A percentile compares a stretch with the other conserved stretches of the same genome.
These are phyloP conservation scores for Cyanoramphus novaezelandiae DNA, from an alignment of 2,113 vertebrate species.

Conservation along the genomic window DNA sequence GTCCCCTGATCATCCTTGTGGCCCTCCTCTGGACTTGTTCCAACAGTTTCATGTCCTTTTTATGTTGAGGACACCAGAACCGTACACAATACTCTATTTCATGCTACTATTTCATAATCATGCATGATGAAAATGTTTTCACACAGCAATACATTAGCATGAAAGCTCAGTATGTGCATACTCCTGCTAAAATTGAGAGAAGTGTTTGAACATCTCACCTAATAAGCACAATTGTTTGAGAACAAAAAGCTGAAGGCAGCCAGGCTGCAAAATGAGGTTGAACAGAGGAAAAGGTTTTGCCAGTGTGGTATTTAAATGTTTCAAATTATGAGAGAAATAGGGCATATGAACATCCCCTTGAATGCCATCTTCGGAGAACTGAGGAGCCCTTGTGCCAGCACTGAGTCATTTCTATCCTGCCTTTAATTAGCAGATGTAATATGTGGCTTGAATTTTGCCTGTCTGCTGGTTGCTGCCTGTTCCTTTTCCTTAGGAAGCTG, in stretches of 20 bases:
- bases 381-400: not conserved
- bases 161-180: not conserved
- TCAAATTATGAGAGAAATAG: not conserved
- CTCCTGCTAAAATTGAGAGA: not conserved
- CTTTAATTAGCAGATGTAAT: not conserved
- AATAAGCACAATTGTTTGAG: not conserved
- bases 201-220: not conserved
- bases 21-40: no score
- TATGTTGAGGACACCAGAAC: no score
- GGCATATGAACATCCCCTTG: no score
- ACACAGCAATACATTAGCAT: not conserved
- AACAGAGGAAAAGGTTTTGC: not conserved
- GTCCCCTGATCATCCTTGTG: no score
- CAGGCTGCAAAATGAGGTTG: not conserved
- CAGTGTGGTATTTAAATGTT: not conserved
- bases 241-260: not conserved
- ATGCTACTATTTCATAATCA: not conserved
- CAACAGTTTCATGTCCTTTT: no score
- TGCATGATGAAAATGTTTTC: not conserved
- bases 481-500: not conserved
- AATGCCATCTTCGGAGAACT: not conserved
- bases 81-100: not conserved
- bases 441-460: not conserved
- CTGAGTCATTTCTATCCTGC: not conserved
- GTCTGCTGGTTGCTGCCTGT: not conserved